These are phyloP conservation scores for Uloborus plumipes DNA, from an alignment of 2,888 invertebrate species.

Conservation along the genomic window DNA sequence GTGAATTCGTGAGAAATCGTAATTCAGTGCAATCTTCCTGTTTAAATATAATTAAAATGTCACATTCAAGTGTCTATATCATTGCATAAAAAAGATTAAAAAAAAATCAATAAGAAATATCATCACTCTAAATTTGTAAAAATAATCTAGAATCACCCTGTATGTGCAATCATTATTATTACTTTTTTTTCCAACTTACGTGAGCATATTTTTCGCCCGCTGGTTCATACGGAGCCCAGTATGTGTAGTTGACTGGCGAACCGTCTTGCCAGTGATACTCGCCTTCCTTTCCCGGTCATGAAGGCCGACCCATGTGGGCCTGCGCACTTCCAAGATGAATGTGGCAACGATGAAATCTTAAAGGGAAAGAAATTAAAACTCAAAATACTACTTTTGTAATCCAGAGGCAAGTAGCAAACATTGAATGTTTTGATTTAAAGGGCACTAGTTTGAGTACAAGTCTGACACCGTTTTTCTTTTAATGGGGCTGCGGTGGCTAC, in stretches of 20 bases:
- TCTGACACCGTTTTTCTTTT: too few relatives aligned
- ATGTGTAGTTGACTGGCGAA: not conserved
- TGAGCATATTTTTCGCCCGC: not conserved
- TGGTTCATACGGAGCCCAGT: not conserved
- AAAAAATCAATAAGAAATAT: too few relatives aligned
- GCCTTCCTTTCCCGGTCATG: not conserved
- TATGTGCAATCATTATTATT: too few relatives aligned
- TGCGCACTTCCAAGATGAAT: not conserved
- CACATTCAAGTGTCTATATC: too few relatives aligned
- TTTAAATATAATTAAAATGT: not conserved
- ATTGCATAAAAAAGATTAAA: too few relatives aligned
- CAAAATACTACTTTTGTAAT: too few relatives aligned
- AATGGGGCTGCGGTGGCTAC: too few relatives aligned
- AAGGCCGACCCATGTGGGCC: not conserved
- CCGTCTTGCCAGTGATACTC: not conserved
- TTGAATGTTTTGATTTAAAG: too few relatives aligned
- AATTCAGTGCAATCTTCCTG: conserved; percentile 6
- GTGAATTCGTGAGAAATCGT: not conserved
- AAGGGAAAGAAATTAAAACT: not conserved
- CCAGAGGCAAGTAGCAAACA: too few relatives aligned
- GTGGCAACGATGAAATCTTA: not conserved
- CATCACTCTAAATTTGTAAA: too few relatives aligned
- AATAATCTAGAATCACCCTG: too few relatives aligned
- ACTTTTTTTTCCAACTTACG: not conserved
- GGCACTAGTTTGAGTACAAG: too few relatives aligned